Conservation (phyloP, 2,888 invertebrate species). For the Caenorhabditis angaria region DNA sequence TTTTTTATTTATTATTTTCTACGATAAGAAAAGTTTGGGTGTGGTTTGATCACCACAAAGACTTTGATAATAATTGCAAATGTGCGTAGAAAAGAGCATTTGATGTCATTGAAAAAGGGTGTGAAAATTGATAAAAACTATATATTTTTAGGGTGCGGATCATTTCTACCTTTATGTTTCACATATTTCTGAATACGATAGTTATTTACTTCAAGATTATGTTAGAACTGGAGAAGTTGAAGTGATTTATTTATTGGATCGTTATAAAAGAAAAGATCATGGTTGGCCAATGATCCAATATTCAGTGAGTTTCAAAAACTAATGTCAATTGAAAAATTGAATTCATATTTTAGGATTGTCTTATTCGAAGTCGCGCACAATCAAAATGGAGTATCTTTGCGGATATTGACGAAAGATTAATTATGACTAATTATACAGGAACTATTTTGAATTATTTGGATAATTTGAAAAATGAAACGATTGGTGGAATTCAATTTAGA, state of each 20-base stretch:
- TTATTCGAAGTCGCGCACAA: conserved; percentile 14
- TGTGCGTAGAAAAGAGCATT: no score
- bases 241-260: conserved; percentile 11
- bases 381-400: conserved; percentile 29
- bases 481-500: conserved; percentile 22
- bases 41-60: no score
- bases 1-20: background rate
- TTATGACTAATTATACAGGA: conserved; percentile 22
- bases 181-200: conserved; percentile 12
- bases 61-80: no score
- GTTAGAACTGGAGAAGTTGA: conserved; percentile 32
- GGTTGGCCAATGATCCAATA: conserved; percentile 19
- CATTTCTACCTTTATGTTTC: conserved; percentile 26
- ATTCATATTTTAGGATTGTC: conserved; percentile 10
- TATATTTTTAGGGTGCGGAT: conserved; percentile 17
- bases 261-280: conserved; percentile 5
- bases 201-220: conserved; percentile 20
- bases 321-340: background rate
- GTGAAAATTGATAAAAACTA: background rate
- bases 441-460: conserved; percentile 22
- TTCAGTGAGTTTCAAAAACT: conserved; percentile 5
- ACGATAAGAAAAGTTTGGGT: no score
- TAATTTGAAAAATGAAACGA: background rate
- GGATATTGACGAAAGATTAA: conserved; percentile 20
- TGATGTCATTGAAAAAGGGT: no score